Conservation (phyloP, 2,888 invertebrate species). For the Nomada hirtipes region DNA sequence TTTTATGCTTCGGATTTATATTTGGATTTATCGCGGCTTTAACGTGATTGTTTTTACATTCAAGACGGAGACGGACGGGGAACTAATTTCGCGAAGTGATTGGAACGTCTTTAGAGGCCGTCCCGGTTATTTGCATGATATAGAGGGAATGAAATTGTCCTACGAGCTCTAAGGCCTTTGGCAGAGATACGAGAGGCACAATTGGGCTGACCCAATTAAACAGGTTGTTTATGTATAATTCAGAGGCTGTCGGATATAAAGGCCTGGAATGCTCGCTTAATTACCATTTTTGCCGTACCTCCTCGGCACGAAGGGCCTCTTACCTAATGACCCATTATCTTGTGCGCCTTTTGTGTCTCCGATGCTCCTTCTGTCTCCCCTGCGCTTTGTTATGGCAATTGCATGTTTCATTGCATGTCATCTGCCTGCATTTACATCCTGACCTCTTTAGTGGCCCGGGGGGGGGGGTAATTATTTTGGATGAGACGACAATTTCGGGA, state of each 20-base stretch:
- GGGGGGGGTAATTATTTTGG: conserved; percentile 10
- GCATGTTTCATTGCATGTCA: conserved; percentile 21
- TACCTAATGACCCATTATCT: conserved; percentile 47
- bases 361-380: conserved; percentile 7
- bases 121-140: conserved; percentile 15
- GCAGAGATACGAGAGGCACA: conserved; percentile 9
- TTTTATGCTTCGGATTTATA: background rate
- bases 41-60: background rate
- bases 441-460: background rate
- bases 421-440: background rate
- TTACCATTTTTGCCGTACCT: conserved; percentile 40
- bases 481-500: background rate
- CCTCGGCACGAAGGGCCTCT: conserved; percentile 15
- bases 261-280: conserved; percentile 37
- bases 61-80: background rate
- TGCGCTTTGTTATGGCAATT: conserved; percentile 12
- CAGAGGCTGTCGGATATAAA: conserved; percentile 16
- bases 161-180: background rate
- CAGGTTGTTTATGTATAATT: conserved; percentile 51
- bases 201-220: conserved; percentile 39
- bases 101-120: background rate
- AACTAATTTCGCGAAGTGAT: conserved; percentile 7
- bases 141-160: background rate
- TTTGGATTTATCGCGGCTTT: background rate
- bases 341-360: conserved; percentile 29